A percentile compares a stretch with the other conserved stretches of the same genome.
Conservation (phyloP, 1,140 invertebrate species). For the Leptestheria dahalacensis region DNA sequence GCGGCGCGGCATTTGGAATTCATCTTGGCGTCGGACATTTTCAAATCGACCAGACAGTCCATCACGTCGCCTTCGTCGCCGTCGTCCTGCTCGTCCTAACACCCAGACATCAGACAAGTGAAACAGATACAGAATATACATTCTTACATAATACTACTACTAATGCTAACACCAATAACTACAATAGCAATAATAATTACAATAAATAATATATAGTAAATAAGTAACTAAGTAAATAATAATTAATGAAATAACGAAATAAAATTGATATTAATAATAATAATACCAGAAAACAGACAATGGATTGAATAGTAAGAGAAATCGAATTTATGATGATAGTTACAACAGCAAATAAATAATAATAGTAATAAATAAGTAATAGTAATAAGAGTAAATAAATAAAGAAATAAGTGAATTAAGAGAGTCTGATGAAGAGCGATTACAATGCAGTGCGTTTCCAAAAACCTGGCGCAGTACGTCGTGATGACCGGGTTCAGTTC, state of each 20-base stretch:
- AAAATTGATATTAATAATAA: neutral
- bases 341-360: constrained; percentile 11
- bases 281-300: constrained; percentile 5
- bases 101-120: too few relatives aligned
- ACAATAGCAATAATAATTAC: too few relatives aligned
- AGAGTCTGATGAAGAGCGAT: too few relatives aligned
- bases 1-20: constrained; percentile 71
- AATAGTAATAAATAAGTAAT: neutral
- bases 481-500: constrained; percentile 75
- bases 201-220: too few relatives aligned
- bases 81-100: constrained; percentile 47
- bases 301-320: neutral
- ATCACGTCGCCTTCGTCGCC: constrained; percentile 58
- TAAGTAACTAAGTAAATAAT: too few relatives aligned
- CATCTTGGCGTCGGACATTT: constrained; percentile 54
- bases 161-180: too few relatives aligned
- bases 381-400: constrained; percentile 9
- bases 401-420: constrained; percentile 6
- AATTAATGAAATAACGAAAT: too few relatives aligned
- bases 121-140: too few relatives aligned
- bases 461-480: constrained; percentile 60
- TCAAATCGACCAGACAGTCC: constrained; percentile 84
- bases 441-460: constrained; percentile 64
- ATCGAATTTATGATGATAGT: constrained; percentile 3
- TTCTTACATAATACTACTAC: too few relatives aligned